phyloP scores from a whole-genome alignment of 2,113 vertebrate genomes.

The Motacilla tschutschensis region DNA sequence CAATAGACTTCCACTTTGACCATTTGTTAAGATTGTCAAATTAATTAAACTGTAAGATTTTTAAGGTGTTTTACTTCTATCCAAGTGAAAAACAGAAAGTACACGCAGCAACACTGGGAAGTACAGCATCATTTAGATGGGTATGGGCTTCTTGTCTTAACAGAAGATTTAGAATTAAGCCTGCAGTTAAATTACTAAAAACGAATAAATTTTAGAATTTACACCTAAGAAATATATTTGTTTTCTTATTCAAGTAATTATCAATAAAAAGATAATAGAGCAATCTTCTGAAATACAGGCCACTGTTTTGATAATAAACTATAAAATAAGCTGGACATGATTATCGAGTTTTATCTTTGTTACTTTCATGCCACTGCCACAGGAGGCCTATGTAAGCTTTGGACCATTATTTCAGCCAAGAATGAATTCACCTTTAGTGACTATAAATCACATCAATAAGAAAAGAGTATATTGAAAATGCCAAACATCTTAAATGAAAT shows the following conservation, averaged over 20 bases:
- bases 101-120: not conserved
- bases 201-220: not conserved
- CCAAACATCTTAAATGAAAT: not conserved
- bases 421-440: not conserved
- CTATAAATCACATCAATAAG: not conserved
- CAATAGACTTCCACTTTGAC: not conserved
- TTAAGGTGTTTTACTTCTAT: not conserved
- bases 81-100: not conserved
- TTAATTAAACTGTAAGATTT: not conserved
- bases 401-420: not conserved
- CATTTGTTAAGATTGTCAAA: not conserved
- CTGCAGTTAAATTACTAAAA: not conserved
- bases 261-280: not conserved
- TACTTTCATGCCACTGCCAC: not conserved
- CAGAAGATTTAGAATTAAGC: not conserved
- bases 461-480: not conserved
- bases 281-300: not conserved
- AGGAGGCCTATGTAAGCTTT: not conserved
- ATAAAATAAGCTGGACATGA: not conserved
- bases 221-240: not conserved
- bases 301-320: not conserved
- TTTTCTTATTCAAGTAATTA: not conserved
- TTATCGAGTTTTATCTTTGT: not conserved
- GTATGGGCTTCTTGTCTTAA: not conserved
- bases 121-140: not conserved